Evolutionary conservation across 2,113 vertebrate genomes (phyloP).

Genomic region (Larimichthys crocea): DNA sequence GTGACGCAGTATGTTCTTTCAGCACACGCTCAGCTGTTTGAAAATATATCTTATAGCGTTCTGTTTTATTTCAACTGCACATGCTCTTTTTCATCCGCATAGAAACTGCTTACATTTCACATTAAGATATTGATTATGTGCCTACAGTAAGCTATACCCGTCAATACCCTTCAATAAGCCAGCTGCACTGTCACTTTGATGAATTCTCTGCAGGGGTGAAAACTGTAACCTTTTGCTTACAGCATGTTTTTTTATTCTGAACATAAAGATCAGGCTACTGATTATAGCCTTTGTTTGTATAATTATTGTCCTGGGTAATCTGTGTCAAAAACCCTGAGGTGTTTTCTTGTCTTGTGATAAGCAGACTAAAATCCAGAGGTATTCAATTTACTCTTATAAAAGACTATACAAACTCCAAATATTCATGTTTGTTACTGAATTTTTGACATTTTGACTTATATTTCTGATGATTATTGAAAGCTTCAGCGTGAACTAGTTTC

Average conservation of each 20-base stretch:
- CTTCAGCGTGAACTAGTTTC: too few species aligned
- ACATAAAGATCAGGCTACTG: neutral
- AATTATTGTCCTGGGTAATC: neutral
- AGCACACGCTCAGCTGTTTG: neutral
- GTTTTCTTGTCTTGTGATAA: neutral
- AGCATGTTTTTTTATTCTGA: neutral
- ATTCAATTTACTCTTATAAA: neutral
- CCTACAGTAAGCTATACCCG: neutral
- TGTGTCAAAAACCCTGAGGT: neutral
- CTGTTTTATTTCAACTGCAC: neutral
- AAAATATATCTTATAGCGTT: neutral
- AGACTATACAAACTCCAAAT: neutral
- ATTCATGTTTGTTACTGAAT: neutral
- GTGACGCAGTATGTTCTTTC: neutral
- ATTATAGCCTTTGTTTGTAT: neutral
- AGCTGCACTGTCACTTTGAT: neutral
- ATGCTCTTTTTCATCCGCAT: neutral
- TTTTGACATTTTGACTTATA: neutral
- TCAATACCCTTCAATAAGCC: neutral
- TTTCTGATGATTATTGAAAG: too few species aligned
- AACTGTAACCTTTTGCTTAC: neutral
- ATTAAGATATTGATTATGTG: neutral
- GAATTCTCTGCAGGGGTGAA: neutral
- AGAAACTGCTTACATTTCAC: neutral
- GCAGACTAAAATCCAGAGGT: neutral